Evolutionary conservation across 2,888 invertebrate species (phyloP).

Genomic region (Nematopogon swammerdamellus): DNA sequence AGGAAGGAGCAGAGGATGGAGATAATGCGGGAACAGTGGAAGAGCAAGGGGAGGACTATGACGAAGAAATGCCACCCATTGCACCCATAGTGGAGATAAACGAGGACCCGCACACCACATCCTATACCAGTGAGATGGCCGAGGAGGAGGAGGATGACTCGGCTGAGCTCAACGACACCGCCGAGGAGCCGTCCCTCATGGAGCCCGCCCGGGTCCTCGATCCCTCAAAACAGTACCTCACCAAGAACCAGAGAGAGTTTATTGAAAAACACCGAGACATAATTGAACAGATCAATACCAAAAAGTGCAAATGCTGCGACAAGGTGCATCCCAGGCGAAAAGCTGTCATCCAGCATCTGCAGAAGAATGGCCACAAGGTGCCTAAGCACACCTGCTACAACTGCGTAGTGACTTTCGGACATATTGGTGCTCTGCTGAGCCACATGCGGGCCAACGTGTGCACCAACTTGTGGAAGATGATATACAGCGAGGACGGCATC

Average conservation of each 20-base stretch:
- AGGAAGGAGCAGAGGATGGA: slow-evolving; percentile 13
- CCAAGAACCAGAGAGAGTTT: slow-evolving; percentile 43
- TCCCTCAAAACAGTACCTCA: slow-evolving; percentile 37
- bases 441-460: slow-evolving; percentile 50
- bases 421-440: slow-evolving; percentile 48
- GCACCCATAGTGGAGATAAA: slow-evolving; percentile 47
- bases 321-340: slow-evolving; percentile 46
- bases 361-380: slow-evolving; percentile 54
- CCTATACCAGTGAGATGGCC: slow-evolving; percentile 29
- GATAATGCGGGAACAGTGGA: slow-evolving; percentile 19
- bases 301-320: slow-evolving; percentile 45
- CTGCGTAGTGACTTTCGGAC: slow-evolving; percentile 57
- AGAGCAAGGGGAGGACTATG: slow-evolving; percentile 30
- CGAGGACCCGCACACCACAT: slow-evolving; percentile 36
- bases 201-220: slow-evolving; percentile 18
- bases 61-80: slow-evolving; percentile 32
- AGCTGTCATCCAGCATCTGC: slow-evolving; percentile 50
- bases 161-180: slow-evolving; percentile 5
- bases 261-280: slow-evolving; percentile 42
- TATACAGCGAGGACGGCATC: slow-evolving; percentile 46
- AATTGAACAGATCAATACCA: slow-evolving; percentile 48
- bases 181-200: slow-evolving; percentile 1
- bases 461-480: slow-evolving; percentile 49
- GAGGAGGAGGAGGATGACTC: slow-evolving; percentile 32
- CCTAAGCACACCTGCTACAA: slow-evolving; percentile 62